Conservation (phyloP, 2,113 vertebrate genomes). For the Eurypyga helias region DNA sequence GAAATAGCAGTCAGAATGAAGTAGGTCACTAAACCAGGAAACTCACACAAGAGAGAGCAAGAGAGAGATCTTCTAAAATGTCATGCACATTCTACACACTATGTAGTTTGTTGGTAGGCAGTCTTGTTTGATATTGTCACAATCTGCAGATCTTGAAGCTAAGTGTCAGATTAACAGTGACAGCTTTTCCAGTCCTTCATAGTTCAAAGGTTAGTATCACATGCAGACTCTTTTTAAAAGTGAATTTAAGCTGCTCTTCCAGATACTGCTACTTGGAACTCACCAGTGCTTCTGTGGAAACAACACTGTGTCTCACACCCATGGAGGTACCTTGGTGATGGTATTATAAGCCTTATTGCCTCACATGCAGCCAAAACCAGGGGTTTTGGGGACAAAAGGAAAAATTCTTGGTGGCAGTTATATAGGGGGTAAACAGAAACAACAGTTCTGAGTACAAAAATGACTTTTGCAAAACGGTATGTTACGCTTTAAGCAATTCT, state of each 20-base stretch:
- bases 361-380: background rate
- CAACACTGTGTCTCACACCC: rapidly evolving
- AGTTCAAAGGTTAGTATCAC: background rate
- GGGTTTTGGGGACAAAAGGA: rapidly evolving
- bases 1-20: background rate
- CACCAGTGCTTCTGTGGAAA: no score
- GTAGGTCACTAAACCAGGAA: background rate
- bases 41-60: background rate
- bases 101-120: background rate
- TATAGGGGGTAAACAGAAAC: background rate
- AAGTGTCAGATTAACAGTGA: background rate
- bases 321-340: no score
- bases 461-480: background rate
- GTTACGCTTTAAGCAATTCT: background rate
- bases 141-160: background rate
- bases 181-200: background rate
- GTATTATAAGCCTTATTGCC: background rate
- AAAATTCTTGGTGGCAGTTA: background rate
- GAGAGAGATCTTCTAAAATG: rapidly evolving
- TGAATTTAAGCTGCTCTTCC: background rate
- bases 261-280: background rate
- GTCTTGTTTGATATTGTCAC: background rate
- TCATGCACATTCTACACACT: background rate
- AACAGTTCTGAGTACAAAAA: background rate
- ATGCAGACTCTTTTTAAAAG: background rate